Evolutionary conservation across 1,140 invertebrate species (phyloP), one percentile per base, ranked within the genome.

Genomic region (Cheumatopsyche charites): DNA sequence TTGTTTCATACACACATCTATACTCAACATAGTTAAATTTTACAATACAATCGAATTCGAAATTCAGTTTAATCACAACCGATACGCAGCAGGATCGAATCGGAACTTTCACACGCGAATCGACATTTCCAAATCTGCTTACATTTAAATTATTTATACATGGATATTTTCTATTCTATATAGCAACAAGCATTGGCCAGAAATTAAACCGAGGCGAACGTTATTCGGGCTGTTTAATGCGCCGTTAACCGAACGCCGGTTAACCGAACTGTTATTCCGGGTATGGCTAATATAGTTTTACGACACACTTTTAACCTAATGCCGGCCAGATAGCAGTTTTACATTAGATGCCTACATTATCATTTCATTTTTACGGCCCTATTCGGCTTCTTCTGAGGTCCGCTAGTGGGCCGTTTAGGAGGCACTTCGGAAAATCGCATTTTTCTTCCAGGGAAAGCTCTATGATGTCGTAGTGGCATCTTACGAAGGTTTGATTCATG

Each of bases 271-370:
- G 55, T 58, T 58, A 58, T 47, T 67, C 47, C 47, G 23, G n/a
- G 42, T 45, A 67, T 67, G 63, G 63, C 42, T 67, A 67, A 67
- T 67, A 67, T 67, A 67, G 47, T 67, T 67, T 67, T 67, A 67
- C 47, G 63, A 49, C 42, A 19, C 19, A 67, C 63, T 67, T 67
- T 67, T 67, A 49, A 67, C 42, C 63, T 67, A 67, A 67, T 67
- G 42, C 42, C 63, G 47, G 42, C 21, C 42, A 67, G 63, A 67
- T 67, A 45, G 63, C 42, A 45, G 29, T 45, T 67, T 45, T 67
- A 49, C 42, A 67, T 67, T 67, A 67, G 63, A 47, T 49, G 42
- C 63, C 23, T 26, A 67, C 63, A 67, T 67, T 67, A 67, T 43
- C 63, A 67, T 67, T 67, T 47, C 19, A 47, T 49, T 43, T 47